Evolutionary conservation across 2,113 vertebrate species (phyloP), one percentile per base, ranked within the genome.

Genomic region (Apistogramma diplotaenia): DNA sequence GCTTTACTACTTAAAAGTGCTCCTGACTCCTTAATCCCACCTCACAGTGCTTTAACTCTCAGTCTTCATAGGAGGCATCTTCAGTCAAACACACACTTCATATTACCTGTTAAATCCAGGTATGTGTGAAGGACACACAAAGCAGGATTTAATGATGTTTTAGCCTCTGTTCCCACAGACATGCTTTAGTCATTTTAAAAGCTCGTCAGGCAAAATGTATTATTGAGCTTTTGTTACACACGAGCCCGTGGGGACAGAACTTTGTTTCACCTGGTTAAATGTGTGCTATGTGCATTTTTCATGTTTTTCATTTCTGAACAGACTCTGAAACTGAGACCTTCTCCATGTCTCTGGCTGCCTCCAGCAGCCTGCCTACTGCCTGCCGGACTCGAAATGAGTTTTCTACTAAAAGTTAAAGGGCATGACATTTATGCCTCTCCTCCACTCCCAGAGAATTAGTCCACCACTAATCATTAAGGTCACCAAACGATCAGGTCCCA

Each of bases 1-100:
- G 78, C 81, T 81, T 60, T 43, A 84, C 67, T 37, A 84, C 78
- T 67, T 51, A 81, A 56, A 46, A 74, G 31, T 23, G 71, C 51
- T 57, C 65, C 60, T 19, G 33, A 65, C 73, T 86, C 49, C 27
- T 53, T 74, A 37, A 79, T 89, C 81, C 76, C 15, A 0, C 60
- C n/a, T 40, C 18, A 12, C 18, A 31, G 27, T 6, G 21, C 8
- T 37, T 49, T 1, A 21, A 18, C 3, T 55, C n/a, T 1, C 46
- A 21, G 61, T 43, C 37, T 27, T 46, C 33, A 18, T 46, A 67
- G 15, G 37, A 46, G 37, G 8, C 25, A 19, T 19, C 40, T 5
- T n/a, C 62, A 49, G 25, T 25, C 40, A 49, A 40, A 49, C 62
- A 16, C 61, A 12, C 16, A 18, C 62, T 29, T 67, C 7, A 35